A percentile compares a stretch with the other conserved stretches of the same genome.
Evolutionary conservation across 1,140 invertebrate species (phyloP).

Genomic region (Scaptomyza montana): DNA sequence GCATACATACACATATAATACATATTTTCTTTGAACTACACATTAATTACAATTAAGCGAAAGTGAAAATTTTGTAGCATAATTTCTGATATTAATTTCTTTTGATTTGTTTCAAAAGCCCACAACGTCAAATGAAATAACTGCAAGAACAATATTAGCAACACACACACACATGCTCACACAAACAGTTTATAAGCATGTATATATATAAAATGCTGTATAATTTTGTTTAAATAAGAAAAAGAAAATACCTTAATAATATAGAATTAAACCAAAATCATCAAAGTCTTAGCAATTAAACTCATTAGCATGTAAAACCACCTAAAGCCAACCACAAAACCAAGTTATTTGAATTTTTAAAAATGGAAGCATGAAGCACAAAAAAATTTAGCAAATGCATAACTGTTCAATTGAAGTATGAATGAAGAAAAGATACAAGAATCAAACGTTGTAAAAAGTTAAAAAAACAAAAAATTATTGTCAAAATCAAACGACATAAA

Average conservation of each 20-base stretch:
- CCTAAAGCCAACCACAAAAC: conserved; percentile 36
- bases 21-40: conserved; percentile 18
- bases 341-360: conserved; percentile 63
- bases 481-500: conserved; percentile 29
- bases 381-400: conserved; percentile 54
- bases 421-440: conserved; percentile 59
- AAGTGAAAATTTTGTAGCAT: conserved; percentile 22
- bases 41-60: conserved; percentile 33
- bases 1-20: conserved; percentile 3
- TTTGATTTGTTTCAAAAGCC: conserved; percentile 38
- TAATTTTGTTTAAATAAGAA: conserved; percentile 55
- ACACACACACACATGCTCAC: conserved; percentile 26
- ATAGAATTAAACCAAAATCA: conserved; percentile 75
- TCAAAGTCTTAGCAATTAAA: conserved; percentile 73
- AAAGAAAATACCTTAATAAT: conserved; percentile 61
- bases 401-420: conserved; percentile 35
- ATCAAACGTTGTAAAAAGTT: conserved; percentile 29
- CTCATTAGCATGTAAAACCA: conserved; percentile 54
- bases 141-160: conserved; percentile 40
- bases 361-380: conserved; percentile 49
- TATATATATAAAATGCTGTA: conserved; percentile 71
- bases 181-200: conserved; percentile 21
- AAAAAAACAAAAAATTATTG: conserved; percentile 16
- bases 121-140: conserved; percentile 38
- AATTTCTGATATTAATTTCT: conserved; percentile 30